Base-by-base conservation (phyloP, 2,113 vertebrate genomes). In the Odontesthes bonariensis region DNA sequence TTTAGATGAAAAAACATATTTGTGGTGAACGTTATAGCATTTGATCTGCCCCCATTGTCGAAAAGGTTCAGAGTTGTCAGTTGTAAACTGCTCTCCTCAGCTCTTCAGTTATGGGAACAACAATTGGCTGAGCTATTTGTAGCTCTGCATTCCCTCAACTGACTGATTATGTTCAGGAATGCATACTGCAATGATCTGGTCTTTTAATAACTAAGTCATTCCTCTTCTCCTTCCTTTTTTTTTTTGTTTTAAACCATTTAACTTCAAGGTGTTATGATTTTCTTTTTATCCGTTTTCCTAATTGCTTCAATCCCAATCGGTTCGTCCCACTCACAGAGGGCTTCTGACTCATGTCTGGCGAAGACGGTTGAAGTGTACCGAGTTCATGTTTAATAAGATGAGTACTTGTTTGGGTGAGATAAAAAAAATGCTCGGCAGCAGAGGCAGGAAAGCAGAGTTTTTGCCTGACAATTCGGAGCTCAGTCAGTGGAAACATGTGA, bases 81-180 rank as follows among this genome's bases (percentile, higher is more conserved):
- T 75, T 61, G 76, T 83, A 86, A 89, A 89, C 70, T 81, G 85
- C 88, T 79, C 81, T 80, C 65, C 79, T 91, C 86, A 89, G 89
- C 87, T 84, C 31, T 91, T 92, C 81, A 76, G 63, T 71, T 51
- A 71, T 53, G 73, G 75, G 69, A 84, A 86, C 83, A 90, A 90
- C 87, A 90, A 81, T 86, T 74, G 83, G 44, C 62, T 31, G 49
- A 79, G 73, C 85, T 84, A 72, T 89, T 91, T 88, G 82, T 90
- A 82, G 77, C 61, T 61, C 78, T 65, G 72, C 87, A 63, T 81
- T 79, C 83, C 72, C 56, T 73, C 56, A 75, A 76, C 75, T 79
- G 81, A 73, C 73, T 70, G 69, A 90, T 84, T 80, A 72, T 87
- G 68, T 86, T 74, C 74, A 86, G 83, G 85, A 92, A 90, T 89